Base-by-base conservation (phyloP, 2,113 vertebrate genomes). In the Hemicordylus capensis region DNA sequence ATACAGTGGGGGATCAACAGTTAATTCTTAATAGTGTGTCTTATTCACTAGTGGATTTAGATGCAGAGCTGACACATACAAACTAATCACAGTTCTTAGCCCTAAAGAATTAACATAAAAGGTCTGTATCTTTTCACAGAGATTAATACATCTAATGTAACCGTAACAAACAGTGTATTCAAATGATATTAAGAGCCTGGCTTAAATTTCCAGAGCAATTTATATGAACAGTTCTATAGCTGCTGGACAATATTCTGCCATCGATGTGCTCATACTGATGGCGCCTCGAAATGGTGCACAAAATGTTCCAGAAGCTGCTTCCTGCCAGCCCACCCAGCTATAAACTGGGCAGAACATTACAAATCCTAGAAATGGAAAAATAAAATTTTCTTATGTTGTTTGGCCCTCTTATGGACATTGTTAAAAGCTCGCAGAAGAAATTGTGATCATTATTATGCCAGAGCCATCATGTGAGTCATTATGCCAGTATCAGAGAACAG, bases 161-260 rank as follows among this genome's bases (percentile, higher is more conserved):
- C 89, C 46, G 67, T 51, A 66, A 91, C 81, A 90, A 86, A 67
- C 44, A 89, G 85, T 81, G 89, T 87, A 92, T 93, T 89, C 54
- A 88, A 56, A 48, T 63, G 79, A 73, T 24, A 58, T 76, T 89
- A 91, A 81, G 44, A 39, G 59, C 19, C 19, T 64, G 66, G 19
- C 6, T 67, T 48, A 11, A 89, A 90, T 42, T 26, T 80, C 34
- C 89, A 84, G 90, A 90, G 44, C 59, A 77, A 72, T 51, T 19
- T 61, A 63, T 59, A 28, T 39, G 48, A 67, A n/a, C 6, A 44
- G 56, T 26, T 54, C 11, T 39, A 46, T 34, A 56, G 15, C 46
- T 12, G 15, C 54, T 66, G 39, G n/a, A 61, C n/a, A 24, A 12
- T 5, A 59, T 58, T 73, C 28, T 44, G 54, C 69, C 56, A 73